Percentiles rank a stretch among this genome's conserved stretches.
These are phyloP conservation scores for Taenioides sp. DNA, from an alignment of 2,797 vertebrate genomes.

Conservation along the genomic window DNA sequence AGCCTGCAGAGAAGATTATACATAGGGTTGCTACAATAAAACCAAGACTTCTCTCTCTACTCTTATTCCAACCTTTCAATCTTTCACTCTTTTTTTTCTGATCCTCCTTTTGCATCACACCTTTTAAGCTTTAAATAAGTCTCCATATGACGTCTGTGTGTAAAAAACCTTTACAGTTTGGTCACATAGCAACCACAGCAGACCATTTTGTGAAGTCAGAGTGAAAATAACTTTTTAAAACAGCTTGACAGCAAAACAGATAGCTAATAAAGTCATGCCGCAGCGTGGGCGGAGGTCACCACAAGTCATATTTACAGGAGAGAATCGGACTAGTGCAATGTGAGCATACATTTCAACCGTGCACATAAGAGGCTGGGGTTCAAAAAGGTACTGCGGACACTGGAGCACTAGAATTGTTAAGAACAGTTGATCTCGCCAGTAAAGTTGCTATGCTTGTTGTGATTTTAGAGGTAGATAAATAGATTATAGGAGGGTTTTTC, in stretches of 20 bases:
- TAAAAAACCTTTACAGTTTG: constrained; percentile 24
- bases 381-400: not conserved
- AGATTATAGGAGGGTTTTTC: not conserved
- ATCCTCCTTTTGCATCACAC: constrained; percentile 13
- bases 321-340: constrained; percentile 8
- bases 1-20: constrained; percentile 48
- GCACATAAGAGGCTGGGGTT: not conserved
- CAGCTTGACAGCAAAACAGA: constrained; percentile 28
- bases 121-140: constrained; percentile 11
- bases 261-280: constrained; percentile 28
- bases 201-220: constrained; percentile 16
- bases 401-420: not conserved
- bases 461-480: not conserved
- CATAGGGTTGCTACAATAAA: constrained; percentile 20
- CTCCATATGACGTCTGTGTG: not conserved
- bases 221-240: constrained; percentile 30
- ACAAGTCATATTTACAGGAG: constrained; percentile 24
- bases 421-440: not conserved
- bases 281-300: constrained; percentile 28
- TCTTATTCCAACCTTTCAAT: not conserved
- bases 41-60: constrained; percentile 1
- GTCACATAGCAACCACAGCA: constrained; percentile 32
- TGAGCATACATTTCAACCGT: constrained; percentile 13
- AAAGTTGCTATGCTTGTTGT: not conserved
- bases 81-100: constrained; percentile 8